Conservation (phyloP, 2,797 vertebrate genomes). For the Siniperca undulata region DNA sequence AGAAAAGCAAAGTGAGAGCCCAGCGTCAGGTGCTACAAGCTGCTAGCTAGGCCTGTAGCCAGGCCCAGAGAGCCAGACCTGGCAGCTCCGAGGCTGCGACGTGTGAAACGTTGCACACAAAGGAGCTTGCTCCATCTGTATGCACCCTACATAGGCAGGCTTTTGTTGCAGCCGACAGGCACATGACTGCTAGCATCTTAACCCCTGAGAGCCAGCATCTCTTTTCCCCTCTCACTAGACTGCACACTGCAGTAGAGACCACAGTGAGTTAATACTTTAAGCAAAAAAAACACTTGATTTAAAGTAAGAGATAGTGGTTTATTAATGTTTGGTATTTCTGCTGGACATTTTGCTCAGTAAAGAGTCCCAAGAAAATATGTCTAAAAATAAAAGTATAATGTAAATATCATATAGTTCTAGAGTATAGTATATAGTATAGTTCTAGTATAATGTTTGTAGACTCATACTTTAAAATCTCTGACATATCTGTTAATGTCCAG, state of each 20-base stretch:
- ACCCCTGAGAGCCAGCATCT: constrained; percentile 81
- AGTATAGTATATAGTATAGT: not conserved
- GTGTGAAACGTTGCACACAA: constrained; percentile 87
- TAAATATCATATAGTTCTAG: not conserved
- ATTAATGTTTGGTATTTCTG: constrained; percentile 17
- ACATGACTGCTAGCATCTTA: constrained; percentile 88
- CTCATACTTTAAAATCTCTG: constrained; percentile 2
- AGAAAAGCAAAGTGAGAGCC: constrained; percentile 62
- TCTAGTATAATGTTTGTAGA: not conserved
- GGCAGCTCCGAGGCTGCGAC: constrained; percentile 80
- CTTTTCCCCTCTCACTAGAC: constrained; percentile 62
- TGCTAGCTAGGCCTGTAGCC: constrained; percentile 80
- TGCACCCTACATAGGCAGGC: constrained; percentile 88
- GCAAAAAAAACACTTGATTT: constrained; percentile 44
- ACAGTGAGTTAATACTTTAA: constrained; percentile 46
- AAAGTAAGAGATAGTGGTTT: not conserved
- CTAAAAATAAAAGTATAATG: not conserved
- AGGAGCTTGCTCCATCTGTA: constrained; percentile 88
- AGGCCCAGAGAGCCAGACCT: constrained; percentile 80
- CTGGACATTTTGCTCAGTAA: constrained; percentile 2
- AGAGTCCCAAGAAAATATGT: not conserved
- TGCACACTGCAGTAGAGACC: constrained; percentile 64
- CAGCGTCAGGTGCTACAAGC: constrained; percentile 81
- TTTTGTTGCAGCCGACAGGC: constrained; percentile 87
- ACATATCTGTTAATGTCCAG: not conserved